Conservation (phyloP, 2,888 invertebrate species). For the Digitonthophagus gazella region DNA sequence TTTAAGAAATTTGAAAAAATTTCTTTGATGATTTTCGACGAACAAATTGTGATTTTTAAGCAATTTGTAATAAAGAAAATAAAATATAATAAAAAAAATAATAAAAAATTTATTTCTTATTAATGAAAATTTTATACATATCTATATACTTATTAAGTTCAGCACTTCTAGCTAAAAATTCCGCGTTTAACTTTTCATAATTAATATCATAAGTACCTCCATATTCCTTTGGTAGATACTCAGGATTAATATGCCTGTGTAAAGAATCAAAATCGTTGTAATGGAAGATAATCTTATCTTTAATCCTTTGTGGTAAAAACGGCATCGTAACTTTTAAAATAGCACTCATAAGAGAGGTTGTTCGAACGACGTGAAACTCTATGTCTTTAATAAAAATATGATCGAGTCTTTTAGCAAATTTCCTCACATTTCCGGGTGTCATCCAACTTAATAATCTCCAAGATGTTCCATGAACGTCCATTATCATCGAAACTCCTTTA, state of each 20-base stretch:
- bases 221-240: slow-evolving; percentile 57
- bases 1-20: too few relatives aligned
- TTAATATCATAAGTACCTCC: slow-evolving; percentile 54
- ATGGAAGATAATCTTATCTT: slow-evolving; percentile 55
- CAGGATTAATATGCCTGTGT: slow-evolving; percentile 53
- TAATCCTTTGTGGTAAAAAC: slow-evolving; percentile 41
- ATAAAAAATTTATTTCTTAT: neutral
- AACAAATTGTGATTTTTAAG: too few relatives aligned
- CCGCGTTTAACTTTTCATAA: slow-evolving; percentile 34
- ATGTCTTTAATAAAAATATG: slow-evolving; percentile 41
- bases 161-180: slow-evolving; percentile 36
- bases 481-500: slow-evolving; percentile 45
- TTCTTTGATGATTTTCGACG: too few relatives aligned
- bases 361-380: slow-evolving; percentile 44
- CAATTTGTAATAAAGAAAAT: neutral
- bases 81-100: neutral
- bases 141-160: slow-evolving; percentile 38
- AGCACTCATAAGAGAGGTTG: slow-evolving; percentile 39
- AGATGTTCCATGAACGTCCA: slow-evolving; percentile 44
- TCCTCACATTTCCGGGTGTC: slow-evolving; percentile 42
- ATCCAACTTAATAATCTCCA: slow-evolving; percentile 44
- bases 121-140: neutral
- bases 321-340: slow-evolving; percentile 44
- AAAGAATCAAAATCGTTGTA: slow-evolving; percentile 54
- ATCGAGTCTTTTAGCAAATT: slow-evolving; percentile 37